Evolutionary conservation across 1,140 invertebrate species (phyloP), one percentile per base, ranked within the genome.

Genomic region (Sarcophaga bullata): DNA sequence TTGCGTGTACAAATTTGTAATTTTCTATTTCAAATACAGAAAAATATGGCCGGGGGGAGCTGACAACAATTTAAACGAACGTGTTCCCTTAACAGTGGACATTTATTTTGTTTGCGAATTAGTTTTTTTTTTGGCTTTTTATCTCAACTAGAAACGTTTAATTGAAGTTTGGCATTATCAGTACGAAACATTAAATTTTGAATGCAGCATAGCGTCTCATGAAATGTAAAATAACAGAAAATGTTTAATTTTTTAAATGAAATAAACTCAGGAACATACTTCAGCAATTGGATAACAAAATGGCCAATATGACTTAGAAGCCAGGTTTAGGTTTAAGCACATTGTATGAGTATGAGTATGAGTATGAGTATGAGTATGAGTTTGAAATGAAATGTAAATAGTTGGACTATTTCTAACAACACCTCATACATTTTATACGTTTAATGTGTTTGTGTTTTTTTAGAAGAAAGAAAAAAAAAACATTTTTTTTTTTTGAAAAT

Each of bases 161-260:
- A 68, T 68, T 68, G 62, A 68, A 68, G 62, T 68, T 37, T 68
- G n/a, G 15, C 19, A 10, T 68, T 19, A 68, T 68, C 62, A 68
- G 19, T n/a, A 25, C 54, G 7, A 13, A n/a, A 6, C 7, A 19
- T 68, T 17, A 37, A 37, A 37, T 37, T 37, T 37, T 37, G 25
- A 37, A 37, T 37, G 25, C 4, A 37, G 25, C 1, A 37, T 37
- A 37, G 25, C 25, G 25, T 37, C 25, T 37, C 25, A 37, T 37
- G 25, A 37, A 37, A 37, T n/a, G n/a, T n/a, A n/a, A n/a, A n/a
- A n/a, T n/a, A n/a, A n/a, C n/a, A n/a, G n/a, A n/a, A n/a, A n/a
- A n/a, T 37, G 25, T 37, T 37, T 37, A 37, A 37, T 37, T 37
- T 37, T 37, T 37, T 37, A 37, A 37, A 37, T 37, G 25, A 37